These are phyloP conservation scores for Poeciliopsis paucimaculata DNA, from an alignment of 2,797 vertebrate genomes.

Conservation along the genomic window DNA sequence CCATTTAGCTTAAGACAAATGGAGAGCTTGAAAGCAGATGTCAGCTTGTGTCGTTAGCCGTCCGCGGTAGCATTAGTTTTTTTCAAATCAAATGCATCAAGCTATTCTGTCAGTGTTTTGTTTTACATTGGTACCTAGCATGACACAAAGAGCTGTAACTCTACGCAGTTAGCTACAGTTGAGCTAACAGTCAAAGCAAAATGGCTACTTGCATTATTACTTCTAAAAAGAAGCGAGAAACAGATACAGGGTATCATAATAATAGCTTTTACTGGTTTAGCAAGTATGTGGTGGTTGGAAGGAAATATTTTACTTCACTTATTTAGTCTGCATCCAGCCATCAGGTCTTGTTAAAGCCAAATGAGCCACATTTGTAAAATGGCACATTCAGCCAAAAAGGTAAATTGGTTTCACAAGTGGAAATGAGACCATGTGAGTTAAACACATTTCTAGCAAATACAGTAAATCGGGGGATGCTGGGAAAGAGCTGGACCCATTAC, in stretches of 20 bases:
- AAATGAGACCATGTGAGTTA: neutral
- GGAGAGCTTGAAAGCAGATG: neutral
- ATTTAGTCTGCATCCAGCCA: neutral
- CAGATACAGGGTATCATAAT: neutral
- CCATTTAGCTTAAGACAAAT: neutral
- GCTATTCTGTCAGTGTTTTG: neutral
- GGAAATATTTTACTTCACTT: neutral
- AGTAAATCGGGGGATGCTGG: neutral
- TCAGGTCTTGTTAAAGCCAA: neutral
- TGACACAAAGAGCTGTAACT: neutral
- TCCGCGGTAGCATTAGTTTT: neutral
- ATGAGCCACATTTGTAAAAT: neutral
- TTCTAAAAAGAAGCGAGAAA: neutral
- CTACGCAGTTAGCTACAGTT: neutral
- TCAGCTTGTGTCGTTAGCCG: neutral
- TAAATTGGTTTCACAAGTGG: neutral
- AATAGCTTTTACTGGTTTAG: neutral
- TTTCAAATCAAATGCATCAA: neutral
- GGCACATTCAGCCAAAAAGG: neutral
- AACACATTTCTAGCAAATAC: neutral
- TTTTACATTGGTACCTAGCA: neutral
- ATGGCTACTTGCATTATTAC: neutral
- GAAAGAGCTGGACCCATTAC: neutral
- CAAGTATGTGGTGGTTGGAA: neutral
- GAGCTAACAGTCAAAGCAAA: neutral